These are phyloP conservation scores for Calliphora vicina DNA, from an alignment of 1,140 invertebrate genomes.

Conservation along the genomic window DNA sequence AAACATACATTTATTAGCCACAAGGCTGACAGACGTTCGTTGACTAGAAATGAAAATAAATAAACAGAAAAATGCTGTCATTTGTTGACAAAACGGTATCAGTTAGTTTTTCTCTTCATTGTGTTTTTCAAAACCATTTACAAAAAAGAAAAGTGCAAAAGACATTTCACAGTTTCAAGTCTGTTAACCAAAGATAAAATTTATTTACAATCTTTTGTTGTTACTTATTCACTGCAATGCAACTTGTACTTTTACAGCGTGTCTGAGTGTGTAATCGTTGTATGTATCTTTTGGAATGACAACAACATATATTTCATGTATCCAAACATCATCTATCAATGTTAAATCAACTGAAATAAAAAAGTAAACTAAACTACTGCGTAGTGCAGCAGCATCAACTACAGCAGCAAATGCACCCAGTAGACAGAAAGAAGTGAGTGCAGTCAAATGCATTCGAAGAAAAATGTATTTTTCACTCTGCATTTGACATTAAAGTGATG, in stretches of 20 bases:
- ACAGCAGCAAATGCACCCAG: neutral
- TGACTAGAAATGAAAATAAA: too few relatives aligned
- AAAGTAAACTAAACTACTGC: neutral
- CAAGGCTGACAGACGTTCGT: neutral
- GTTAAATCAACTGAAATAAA: neutral
- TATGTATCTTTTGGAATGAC: neutral
- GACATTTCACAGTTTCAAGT: neutral
- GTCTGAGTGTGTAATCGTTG: neutral
- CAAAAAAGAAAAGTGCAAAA: neutral
- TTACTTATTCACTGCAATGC: neutral
- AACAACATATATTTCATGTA: neutral
- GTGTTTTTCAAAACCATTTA: neutral
- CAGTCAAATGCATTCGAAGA: neutral
- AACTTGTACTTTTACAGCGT: neutral
- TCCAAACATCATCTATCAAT: constrained; percentile 13
- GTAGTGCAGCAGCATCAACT: neutral
- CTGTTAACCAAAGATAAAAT: neutral
- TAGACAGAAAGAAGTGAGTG: too few relatives aligned
- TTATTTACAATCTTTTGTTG: neutral
- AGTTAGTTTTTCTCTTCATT: neutral
- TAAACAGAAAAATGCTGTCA: neutral
- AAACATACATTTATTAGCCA: neutral
- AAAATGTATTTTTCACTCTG: neutral
- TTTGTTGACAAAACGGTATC: constrained; percentile 5
- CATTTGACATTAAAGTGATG: neutral